Percentiles rank a stretch among this genome's conserved stretches.
phyloP scores from a whole-genome alignment of 2,113 vertebrate genomes.

The Capra hircus region DNA sequence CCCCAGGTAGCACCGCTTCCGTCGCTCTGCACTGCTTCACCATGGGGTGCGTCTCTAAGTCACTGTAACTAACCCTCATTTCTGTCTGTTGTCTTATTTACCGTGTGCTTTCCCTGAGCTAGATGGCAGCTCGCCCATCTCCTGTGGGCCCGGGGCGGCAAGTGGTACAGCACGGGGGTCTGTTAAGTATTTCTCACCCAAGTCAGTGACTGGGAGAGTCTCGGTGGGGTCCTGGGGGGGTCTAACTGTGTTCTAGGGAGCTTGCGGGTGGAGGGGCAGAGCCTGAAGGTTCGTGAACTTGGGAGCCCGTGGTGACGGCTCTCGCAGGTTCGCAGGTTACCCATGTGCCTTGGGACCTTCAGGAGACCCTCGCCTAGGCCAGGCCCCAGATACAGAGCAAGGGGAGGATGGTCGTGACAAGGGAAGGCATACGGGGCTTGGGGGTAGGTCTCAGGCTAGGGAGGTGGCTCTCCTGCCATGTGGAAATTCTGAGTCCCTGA shows the following conservation, averaged over 20 bases:
- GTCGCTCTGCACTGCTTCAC: fast-evolving
- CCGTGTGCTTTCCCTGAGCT: neutral
- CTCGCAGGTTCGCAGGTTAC: fast-evolving
- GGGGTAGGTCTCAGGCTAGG: fast-evolving
- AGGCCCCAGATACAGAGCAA: fast-evolving
- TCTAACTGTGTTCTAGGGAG: neutral
- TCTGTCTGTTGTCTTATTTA: too few relatives aligned
- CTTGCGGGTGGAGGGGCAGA: fast-evolving
- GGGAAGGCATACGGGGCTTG: neutral
- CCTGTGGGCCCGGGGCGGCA: fast-evolving
- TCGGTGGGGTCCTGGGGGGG: neutral
- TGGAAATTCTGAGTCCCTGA: neutral
- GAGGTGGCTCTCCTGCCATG: neutral
- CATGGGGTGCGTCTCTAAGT: neutral
- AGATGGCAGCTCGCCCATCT: fast-evolving
- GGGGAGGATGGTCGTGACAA: fast-evolving
- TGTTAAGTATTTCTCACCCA: neutral
- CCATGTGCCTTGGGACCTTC: neutral
- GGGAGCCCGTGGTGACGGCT: fast-evolving
- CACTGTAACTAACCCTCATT: fast-evolving
- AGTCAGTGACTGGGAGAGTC: neutral
- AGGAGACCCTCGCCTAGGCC: neutral
- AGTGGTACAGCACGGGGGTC: fast-evolving
- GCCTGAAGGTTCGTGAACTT: neutral
- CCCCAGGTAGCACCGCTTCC: fast-evolving